Evolutionary conservation across 2,113 vertebrate genomes (phyloP).

Genomic region (Cheilinus undulatus): DNA sequence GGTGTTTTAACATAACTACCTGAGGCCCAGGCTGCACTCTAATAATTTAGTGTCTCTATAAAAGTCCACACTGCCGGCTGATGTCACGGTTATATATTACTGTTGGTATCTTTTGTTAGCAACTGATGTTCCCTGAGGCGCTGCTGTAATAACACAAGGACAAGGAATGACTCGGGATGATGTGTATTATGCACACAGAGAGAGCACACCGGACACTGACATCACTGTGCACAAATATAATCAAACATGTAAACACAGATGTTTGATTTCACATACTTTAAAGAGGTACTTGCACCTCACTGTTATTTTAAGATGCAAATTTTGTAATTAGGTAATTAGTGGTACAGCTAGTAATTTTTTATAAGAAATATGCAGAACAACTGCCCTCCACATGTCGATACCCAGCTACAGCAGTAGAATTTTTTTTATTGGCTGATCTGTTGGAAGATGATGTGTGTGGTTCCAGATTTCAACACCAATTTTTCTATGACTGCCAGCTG

Average conservation of each 20-base stretch:
- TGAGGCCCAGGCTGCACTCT: constrained; percentile 48
- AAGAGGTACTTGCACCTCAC: too few species aligned
- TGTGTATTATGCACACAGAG: constrained; percentile 53
- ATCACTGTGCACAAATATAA: background rate
- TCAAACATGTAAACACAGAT: background rate
- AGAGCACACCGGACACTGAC: constrained; percentile 31
- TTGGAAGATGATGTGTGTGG: too few species aligned
- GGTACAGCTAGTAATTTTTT: too few species aligned
- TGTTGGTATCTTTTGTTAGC: constrained; percentile 48
- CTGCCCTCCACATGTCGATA: too few species aligned
- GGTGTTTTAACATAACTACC: constrained; percentile 62
- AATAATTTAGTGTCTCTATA: constrained; percentile 57
- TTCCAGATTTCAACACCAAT: too few species aligned
- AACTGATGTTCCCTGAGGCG: constrained; percentile 57
- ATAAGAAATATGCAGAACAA: too few species aligned
- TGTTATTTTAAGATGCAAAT: too few species aligned
- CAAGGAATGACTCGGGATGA: constrained; percentile 63
- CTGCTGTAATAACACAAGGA: constrained; percentile 68
- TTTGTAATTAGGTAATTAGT: too few species aligned
- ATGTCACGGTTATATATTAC: constrained; percentile 60
- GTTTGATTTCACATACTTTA: background rate
- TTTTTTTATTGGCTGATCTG: too few species aligned
- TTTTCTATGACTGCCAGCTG: too few species aligned
- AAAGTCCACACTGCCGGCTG: constrained; percentile 31
- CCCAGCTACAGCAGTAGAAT: too few species aligned